Conservation (phyloP, 1,140 invertebrate genomes). For the Phthorimaea operculella region DNA sequence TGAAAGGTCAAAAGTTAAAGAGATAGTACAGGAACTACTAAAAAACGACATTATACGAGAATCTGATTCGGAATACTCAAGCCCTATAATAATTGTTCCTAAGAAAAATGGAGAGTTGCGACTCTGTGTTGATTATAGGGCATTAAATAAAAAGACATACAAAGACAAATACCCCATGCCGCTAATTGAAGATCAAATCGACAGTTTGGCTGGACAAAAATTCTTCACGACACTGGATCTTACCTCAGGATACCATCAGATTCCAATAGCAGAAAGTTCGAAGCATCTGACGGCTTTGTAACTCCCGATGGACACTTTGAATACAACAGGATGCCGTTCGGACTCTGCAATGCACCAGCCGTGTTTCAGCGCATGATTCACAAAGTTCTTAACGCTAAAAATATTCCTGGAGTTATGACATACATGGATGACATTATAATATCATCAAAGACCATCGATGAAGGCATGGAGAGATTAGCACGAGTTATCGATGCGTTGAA, state of each 20-base stretch:
- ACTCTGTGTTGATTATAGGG: slow-evolving; percentile 3
- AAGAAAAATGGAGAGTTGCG: slow-evolving; percentile 6
- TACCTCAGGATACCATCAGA: slow-evolving; percentile 1
- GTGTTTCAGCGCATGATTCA: slow-evolving; percentile 6
- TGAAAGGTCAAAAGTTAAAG: background rate
- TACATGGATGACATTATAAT: slow-evolving; percentile 8
- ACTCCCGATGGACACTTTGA: slow-evolving; percentile 1
- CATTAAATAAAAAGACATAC: background rate
- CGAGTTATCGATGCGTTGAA: slow-evolving; percentile 26
- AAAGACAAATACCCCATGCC: slow-evolving; percentile 9
- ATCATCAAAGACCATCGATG: slow-evolving; percentile 4
- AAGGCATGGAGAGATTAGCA: slow-evolving; percentile 28
- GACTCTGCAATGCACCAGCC: background rate
- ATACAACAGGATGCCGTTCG: slow-evolving; percentile 5
- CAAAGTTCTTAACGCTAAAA: background rate
- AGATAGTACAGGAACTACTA: background rate
- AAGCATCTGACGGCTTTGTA: background rate
- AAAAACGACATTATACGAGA: slow-evolving; percentile 4
- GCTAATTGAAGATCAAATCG: slow-evolving; percentile 6
- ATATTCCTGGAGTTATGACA: background rate
- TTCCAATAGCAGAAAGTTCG: slow-evolving; percentile 2
- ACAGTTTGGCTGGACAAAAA: background rate
- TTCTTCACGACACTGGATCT: slow-evolving; percentile 9
- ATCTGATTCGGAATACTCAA: slow-evolving; percentile 1
- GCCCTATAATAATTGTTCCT: slow-evolving; percentile 8